Base-by-base conservation (phyloP, 2,113 vertebrate species). In the Hemiprocne comata region DNA sequence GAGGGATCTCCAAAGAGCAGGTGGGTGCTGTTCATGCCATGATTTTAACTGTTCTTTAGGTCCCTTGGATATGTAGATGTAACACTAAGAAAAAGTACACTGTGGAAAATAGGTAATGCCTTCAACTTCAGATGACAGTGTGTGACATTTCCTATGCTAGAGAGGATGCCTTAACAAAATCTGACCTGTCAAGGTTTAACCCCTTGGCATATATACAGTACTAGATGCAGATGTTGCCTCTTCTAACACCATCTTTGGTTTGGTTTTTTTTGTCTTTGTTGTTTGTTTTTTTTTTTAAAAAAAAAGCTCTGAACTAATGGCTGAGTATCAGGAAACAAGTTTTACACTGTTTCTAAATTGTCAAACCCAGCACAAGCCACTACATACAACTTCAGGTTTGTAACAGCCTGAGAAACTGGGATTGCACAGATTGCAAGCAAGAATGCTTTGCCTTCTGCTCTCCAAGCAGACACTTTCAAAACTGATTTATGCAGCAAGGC, bases 381-480 rank as follows among this genome's bases (percentile, higher is more conserved):
- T 55, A 7, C 8, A 1, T 21, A 33, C 12, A 29, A 16, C 26
- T 53, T 20, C 53, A 66, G 38, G 34, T 67, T 36, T 65, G 33
- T 4, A 79, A 11, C 44, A 89, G 76, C 44, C 67, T 0, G 4
- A 65, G 62, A 40, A 75, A 7, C 40, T n/a, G 31, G 0, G 0
- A 4, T 6, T 36, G 61, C 40, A 44, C 11, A 12, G 80, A 20
- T 20, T 36, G 38, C 24, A 13, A 2, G 11, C 19, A 16, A 9
- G 42, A 33, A 31, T 2, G 3, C 24, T 7, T 75, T 4, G 3
- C n/a, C 28, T 66, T 24, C 67, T 4, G 7, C 0, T 0, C 72
- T 58, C 72, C 0, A 1, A 66, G 57, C 61, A 21, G 51, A 6
- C 40, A 20, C 57, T 38, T 62, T 71, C 48, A 33, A 64, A 83